phyloP scores from a whole-genome alignment of 2,113 vertebrate species.

The Gymnorhina tibicen region DNA sequence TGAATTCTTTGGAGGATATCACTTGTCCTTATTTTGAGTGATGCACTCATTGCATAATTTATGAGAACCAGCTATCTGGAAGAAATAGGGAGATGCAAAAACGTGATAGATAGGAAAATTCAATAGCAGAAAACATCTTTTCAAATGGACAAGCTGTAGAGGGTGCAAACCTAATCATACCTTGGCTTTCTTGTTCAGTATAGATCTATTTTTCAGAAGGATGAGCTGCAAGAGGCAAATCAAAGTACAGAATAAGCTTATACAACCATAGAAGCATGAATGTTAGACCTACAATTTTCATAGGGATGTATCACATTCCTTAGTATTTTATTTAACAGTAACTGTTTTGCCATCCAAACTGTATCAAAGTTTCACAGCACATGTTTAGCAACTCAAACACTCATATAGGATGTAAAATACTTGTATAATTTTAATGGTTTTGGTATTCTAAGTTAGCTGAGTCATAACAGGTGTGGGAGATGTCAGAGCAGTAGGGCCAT shows the following conservation, averaged over 20 bases:
- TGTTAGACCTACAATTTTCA: not conserved
- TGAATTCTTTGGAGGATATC: slow-evolving; percentile 1
- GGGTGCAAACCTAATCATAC: not conserved
- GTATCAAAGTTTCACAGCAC: not conserved
- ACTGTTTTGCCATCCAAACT: not conserved
- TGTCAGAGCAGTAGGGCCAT: not conserved
- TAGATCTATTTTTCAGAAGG: not conserved
- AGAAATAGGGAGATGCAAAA: not conserved
- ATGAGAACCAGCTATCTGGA: slow-evolving; percentile 2
- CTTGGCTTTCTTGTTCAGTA: not conserved
- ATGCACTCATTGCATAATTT: not conserved
- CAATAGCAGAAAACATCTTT: not conserved
- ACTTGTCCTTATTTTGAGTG: not conserved
- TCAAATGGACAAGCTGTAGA: not conserved
- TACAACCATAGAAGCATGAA: not conserved
- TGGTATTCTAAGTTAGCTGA: not conserved
- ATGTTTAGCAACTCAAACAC: not conserved
- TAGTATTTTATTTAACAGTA: not conserved
- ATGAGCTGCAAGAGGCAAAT: not conserved
- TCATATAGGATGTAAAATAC: not conserved
- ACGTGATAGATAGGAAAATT: not conserved
- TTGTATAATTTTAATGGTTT: not conserved
- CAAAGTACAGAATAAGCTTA: not conserved
- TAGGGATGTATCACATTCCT: not conserved
- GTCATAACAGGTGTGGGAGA: not conserved